Evolutionary conservation across 2,797 vertebrate species (phyloP), one percentile per base, ranked within the genome.

Genomic region (Sebastes miniatus): DNA sequence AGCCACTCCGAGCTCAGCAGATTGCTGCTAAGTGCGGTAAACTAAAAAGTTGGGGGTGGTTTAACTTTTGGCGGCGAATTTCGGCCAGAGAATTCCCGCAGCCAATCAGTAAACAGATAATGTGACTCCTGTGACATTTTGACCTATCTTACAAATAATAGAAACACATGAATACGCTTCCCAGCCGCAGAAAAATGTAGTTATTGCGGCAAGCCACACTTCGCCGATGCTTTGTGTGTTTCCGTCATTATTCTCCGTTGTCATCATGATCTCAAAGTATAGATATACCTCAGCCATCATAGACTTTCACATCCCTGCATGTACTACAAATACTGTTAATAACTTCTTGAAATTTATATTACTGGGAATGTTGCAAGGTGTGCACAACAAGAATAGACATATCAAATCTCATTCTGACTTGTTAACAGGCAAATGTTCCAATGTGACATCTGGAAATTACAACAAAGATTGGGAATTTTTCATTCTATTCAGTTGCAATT

Each of bases 201-300:
- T 32, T 14, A 22, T 34, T 22, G 18, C 3, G 20, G 20, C 20
- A 6, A 22, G 61, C 2, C 11, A 20, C 32, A 34, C 36, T 39
- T 39, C 13, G 36, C 61, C 11, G 20, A 20, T 63, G 32, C 32
- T 22, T 63, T 6, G 31, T 13, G 11, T 63, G 29, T 62, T 32
- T 62, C 59, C 10, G 18, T 0, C 18, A 29, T 62, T 62, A 31
- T 71, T 34, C 39, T 75, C 22, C 3, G 74, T 76, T 87, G 66
- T 84, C 69, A 72, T 73, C 76, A 54, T 65, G 57, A 76, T 77
- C 50, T 67, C 18, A 73, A 66, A 43, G 14, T 24, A 61, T 27
- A 32, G 39, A 72, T 52, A 47, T 57, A 68, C 64, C 69, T 64
- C 64, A 76, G 32, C 1, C 2, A 2, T 69, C 56, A 11, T 56